Percentiles rank a stretch among this genome's conserved stretches.
phyloP scores from a whole-genome alignment of 2,113 vertebrate genomes.

The Xiphophorus couchianus region DNA sequence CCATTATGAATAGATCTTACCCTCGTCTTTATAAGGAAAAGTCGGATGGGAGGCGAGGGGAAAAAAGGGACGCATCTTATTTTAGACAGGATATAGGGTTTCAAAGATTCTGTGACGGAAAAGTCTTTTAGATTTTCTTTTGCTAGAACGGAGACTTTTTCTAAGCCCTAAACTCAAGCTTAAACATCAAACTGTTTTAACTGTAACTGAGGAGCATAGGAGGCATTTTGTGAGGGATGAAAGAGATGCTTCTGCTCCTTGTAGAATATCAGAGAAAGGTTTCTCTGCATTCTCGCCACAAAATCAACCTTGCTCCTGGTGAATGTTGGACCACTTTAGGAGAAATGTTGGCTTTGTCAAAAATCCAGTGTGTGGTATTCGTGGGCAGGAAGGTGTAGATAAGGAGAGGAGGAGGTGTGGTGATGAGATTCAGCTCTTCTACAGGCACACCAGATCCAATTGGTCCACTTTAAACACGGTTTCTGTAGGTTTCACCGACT shows the following conservation, averaged over 20 bases:
- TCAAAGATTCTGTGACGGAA: constrained; percentile 14
- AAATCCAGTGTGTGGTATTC: background rate
- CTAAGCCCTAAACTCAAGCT: constrained; percentile 22
- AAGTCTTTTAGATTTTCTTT: constrained; percentile 32
- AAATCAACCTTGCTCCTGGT: background rate
- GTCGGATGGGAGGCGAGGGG: constrained; percentile 29
- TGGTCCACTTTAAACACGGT: too few species aligned
- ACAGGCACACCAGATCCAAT: too few species aligned
- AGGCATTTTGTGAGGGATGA: background rate
- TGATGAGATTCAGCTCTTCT: too few species aligned
- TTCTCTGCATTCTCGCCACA: background rate
- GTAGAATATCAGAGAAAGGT: background rate
- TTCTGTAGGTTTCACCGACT: too few species aligned
- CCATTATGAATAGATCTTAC: constrained; percentile 28
- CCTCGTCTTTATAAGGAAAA: constrained; percentile 59
- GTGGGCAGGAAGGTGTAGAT: background rate
- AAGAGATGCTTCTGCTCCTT: background rate
- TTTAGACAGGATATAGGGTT: constrained; percentile 39
- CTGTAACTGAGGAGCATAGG: background rate
- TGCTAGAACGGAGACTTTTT: constrained; percentile 32
- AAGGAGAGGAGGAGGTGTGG: too few species aligned
- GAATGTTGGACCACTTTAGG: background rate
- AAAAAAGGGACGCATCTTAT: constrained; percentile 29
- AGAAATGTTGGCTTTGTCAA: background rate
- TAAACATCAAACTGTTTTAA: background rate